Base-by-base conservation (phyloP, 2,797 vertebrate genomes). In the Serranus cabrilla region DNA sequence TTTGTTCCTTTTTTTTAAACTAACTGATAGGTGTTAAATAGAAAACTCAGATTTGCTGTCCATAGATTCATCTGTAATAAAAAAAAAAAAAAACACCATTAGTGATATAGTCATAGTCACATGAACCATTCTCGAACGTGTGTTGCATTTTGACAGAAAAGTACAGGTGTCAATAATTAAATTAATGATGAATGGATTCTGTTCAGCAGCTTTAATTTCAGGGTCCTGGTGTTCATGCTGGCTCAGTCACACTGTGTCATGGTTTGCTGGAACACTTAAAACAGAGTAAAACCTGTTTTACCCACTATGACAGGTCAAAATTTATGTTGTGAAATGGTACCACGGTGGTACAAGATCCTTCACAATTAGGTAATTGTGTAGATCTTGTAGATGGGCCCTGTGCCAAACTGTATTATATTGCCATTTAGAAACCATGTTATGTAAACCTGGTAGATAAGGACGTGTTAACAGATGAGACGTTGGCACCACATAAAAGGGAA, bases 401-500 rank as follows among this genome's bases (percentile, higher is more conserved):
- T 60, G 11, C 54, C 47, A 58, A 58, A 51, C 20, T 70, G 68
- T 61, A 34, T 67, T 50, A n/a, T 7, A 13, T 31, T 34, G 16
- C 0, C 34, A 51, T 57, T 39, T 18, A n/a, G 20, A 63, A 47
- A 40, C 11, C 13, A 20, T 57, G 16, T 61, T 39, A 31, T 62
- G 18, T 70, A 68, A 67, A 39, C 50, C 37, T 62, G 43, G 5
- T 45, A 43, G 66, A 81, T 61, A 45, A 61, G 50, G 47, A 71
- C 9, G 39, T 20, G 46, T 50, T 61, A 46, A 18, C 42, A 57
- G 50, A 69, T 9, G 12, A 71, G 14, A 49, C 18, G 11, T 7
- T 67, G 45, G 45, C 55, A 74, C 20, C 12, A 23, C 25, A 75
- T 70, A 5, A 74, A 66, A 62, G 27, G 12, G 7, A 64, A 20